Evolutionary conservation across 2,113 vertebrate genomes (phyloP).

Genomic region (Megaceryle torquata): DNA sequence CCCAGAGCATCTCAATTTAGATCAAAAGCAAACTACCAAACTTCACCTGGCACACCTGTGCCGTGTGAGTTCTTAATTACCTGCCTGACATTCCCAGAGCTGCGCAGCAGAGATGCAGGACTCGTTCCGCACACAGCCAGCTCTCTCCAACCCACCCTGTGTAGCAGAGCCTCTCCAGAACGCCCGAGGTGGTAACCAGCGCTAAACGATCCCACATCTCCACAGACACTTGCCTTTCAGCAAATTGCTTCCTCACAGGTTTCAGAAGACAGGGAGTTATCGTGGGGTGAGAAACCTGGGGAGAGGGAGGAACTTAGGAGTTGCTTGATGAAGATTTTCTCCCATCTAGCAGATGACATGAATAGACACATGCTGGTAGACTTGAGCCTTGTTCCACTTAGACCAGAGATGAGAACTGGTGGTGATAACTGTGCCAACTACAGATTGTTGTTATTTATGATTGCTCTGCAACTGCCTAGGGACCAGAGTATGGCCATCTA

Average conservation of each 20-base stretch:
- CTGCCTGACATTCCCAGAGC: conserved; percentile 71
- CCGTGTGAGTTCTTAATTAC: conserved; percentile 78
- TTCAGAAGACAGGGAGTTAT: not conserved
- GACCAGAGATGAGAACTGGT: not conserved
- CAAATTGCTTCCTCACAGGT: conserved; percentile 45
- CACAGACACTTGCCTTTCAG: conserved; percentile 42
- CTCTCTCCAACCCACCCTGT: conserved; percentile 41
- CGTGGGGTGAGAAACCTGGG: not conserved
- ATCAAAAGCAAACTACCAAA: conserved; percentile 82
- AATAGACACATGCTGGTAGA: not conserved
- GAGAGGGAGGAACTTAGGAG: not conserved
- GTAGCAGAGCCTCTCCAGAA: conserved; percentile 68
- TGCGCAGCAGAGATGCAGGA: conserved; percentile 39
- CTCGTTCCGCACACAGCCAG: conserved; percentile 40
- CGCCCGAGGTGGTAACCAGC: conserved; percentile 43
- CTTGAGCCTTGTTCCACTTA: not conserved
- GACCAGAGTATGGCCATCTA: not conserved
- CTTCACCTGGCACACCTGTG: conserved; percentile 82
- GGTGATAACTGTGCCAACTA: not conserved
- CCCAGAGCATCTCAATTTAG: conserved; percentile 84
- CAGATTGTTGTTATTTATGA: not conserved
- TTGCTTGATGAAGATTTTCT: not conserved
- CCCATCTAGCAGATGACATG: not conserved
- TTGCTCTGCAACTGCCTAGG: not conserved
- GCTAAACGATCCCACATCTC: not conserved